A percentile compares a stretch with the other conserved stretches of the same genome.
phyloP scores from a whole-genome alignment of 2,797 vertebrate genomes.

The Rhabdophis nuchalis region DNA sequence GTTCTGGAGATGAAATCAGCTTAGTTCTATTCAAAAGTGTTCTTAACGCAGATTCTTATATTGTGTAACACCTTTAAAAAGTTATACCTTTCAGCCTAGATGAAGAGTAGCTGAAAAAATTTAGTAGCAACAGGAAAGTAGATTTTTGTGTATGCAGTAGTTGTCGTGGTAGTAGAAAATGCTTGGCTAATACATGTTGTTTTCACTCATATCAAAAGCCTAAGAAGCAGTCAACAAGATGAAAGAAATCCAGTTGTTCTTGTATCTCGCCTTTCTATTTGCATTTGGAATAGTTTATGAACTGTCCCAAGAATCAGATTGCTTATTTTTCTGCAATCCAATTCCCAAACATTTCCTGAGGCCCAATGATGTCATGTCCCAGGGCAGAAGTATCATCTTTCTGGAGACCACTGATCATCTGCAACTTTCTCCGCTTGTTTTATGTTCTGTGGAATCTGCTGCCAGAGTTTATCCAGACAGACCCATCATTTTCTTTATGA shows the following conservation, averaged over 20 bases:
- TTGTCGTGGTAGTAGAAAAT: background rate
- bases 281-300: conserved; percentile 65
- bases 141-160: background rate
- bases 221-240: conserved; percentile 60
- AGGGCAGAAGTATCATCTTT: conserved; percentile 67
- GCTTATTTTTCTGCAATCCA: conserved; percentile 60
- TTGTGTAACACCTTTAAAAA: background rate
- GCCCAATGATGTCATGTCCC: conserved; percentile 58
- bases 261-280: conserved; percentile 60
- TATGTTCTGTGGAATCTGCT: conserved; percentile 73
- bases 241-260: conserved; percentile 64
- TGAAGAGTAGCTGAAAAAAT: background rate
- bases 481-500: conserved; percentile 69
- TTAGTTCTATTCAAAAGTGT: background rate
- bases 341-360: conserved; percentile 51
- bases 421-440: conserved; percentile 63
- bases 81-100: background rate
- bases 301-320: conserved; percentile 56
- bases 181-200: background rate
- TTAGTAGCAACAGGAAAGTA: background rate
- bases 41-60: background rate
- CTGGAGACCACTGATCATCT: conserved; percentile 69
- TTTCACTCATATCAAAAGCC: conserved; percentile 31
- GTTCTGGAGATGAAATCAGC: background rate
- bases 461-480: conserved; percentile 66